Evolutionary conservation across 2,113 vertebrate species (phyloP).

Genomic region (Sorex fumeus): DNA sequence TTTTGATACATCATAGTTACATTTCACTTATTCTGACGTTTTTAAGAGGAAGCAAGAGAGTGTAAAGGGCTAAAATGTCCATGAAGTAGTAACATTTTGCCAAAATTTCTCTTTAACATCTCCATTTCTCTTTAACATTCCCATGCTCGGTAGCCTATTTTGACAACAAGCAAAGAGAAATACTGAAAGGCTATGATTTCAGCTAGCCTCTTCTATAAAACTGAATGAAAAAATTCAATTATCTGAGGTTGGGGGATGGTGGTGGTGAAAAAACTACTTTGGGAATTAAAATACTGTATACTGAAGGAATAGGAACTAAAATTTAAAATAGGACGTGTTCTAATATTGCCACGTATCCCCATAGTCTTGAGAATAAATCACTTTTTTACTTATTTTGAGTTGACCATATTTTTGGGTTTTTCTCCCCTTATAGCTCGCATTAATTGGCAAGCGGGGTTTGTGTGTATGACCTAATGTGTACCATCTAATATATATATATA

Average conservation of each 20-base stretch:
- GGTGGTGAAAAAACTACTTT: not conserved
- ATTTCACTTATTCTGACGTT: not conserved
- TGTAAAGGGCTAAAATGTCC: not conserved
- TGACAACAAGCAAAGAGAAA: not conserved
- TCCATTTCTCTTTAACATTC: constrained; percentile 21
- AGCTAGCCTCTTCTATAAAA: constrained; percentile 10
- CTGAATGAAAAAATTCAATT: not conserved
- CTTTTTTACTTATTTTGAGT: not conserved
- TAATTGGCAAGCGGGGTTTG: not conserved
- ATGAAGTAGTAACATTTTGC: not conserved
- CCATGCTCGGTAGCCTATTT: not conserved
- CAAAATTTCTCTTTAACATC: constrained; percentile 12
- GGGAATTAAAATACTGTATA: not conserved
- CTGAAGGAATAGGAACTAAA: not conserved
- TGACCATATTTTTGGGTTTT: too few relatives aligned
- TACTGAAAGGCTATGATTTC: not conserved
- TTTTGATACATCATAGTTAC: constrained; percentile 11
- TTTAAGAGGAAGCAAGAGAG: not conserved
- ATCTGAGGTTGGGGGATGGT: not conserved
- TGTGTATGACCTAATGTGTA: too few relatives aligned
- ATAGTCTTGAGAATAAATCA: not conserved
- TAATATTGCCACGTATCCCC: too few relatives aligned
- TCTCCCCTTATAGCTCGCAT: too few relatives aligned
- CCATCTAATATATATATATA: not conserved
- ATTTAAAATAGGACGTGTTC: not conserved